phyloP scores from a whole-genome alignment of 2,797 vertebrate species.

The Odontamblyopus lacepedii region DNA sequence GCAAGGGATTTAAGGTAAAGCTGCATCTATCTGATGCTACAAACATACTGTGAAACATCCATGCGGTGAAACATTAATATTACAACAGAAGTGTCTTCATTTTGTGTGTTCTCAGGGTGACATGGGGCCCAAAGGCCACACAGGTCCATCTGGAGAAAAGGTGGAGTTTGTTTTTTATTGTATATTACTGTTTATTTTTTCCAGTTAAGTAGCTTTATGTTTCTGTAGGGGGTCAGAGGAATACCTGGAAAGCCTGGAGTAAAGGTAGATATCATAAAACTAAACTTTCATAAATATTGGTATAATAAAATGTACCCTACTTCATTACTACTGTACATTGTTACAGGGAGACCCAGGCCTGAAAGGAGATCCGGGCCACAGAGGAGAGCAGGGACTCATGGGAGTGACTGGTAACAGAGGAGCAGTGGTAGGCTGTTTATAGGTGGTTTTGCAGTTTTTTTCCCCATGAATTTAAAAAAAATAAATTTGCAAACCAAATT shows the following conservation, averaged over 20 bases:
- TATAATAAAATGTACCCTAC: neutral
- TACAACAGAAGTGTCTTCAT: neutral
- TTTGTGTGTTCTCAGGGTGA: slow-evolving; percentile 39
- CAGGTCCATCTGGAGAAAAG: slow-evolving; percentile 35
- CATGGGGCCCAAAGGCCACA: slow-evolving; percentile 40
- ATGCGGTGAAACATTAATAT: neutral
- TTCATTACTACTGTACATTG: neutral
- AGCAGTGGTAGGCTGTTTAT: slow-evolving; percentile 28
- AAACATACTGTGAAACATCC: no score
- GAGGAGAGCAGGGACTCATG: slow-evolving; percentile 47
- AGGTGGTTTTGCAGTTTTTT: neutral
- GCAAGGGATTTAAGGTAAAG: slow-evolving; percentile 47
- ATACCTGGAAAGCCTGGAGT: slow-evolving; percentile 25
- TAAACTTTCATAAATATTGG: neutral
- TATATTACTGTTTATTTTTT: neutral
- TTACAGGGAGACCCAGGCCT: slow-evolving; percentile 55
- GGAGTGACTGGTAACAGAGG: slow-evolving; percentile 59
- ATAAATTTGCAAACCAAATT: neutral
- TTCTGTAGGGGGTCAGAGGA: slow-evolving; percentile 41
- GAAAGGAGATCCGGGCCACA: slow-evolving; percentile 31
- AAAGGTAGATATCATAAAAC: slow-evolving; percentile 41
- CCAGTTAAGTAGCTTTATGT: neutral
- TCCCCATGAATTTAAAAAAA: neutral
- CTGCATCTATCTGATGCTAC: no score
- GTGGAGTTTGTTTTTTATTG: slow-evolving; percentile 29